A percentile compares a stretch with the other conserved stretches of the same genome.
Conservation (phyloP, 2,113 vertebrate species). For the Dinomys branickii region DNA sequence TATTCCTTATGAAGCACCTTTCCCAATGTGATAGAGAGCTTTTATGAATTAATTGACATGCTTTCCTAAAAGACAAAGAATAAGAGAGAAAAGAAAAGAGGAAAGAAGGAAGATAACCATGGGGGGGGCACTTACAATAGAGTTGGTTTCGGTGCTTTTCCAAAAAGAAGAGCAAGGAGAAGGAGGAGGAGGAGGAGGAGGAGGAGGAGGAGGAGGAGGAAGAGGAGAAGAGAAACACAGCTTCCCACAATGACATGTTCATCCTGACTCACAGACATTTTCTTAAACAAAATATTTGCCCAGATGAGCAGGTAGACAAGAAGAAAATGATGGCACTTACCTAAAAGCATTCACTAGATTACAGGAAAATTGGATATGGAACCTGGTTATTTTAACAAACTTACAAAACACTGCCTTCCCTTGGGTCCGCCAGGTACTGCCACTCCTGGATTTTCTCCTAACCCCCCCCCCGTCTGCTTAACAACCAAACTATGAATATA, state of each 20-base stretch:
- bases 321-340: not conserved
- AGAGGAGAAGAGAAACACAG: not conserved
- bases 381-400: not conserved
- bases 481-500: not conserved
- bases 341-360: not conserved
- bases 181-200: not conserved
- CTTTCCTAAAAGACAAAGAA: not conserved
- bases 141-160: not conserved
- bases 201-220: not conserved
- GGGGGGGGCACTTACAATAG: not conserved
- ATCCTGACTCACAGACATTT: not conserved
- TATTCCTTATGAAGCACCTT: not conserved
- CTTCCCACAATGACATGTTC: not conserved
- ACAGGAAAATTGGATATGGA: not conserved
- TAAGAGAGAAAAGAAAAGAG: accelerated
- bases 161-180: not conserved
- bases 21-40: not conserved
- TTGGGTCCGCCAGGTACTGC: not conserved
- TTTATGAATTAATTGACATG: not conserved
- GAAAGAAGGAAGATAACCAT: accelerated
- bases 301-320: not conserved
- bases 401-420: not conserved
- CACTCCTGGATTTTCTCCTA: not conserved
- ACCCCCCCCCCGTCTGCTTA: not conserved
- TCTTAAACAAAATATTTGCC: conserved; percentile 8